These are phyloP conservation scores for Polietes domitor DNA, from an alignment of 2,888 invertebrate genomes.

Conservation along the genomic window DNA sequence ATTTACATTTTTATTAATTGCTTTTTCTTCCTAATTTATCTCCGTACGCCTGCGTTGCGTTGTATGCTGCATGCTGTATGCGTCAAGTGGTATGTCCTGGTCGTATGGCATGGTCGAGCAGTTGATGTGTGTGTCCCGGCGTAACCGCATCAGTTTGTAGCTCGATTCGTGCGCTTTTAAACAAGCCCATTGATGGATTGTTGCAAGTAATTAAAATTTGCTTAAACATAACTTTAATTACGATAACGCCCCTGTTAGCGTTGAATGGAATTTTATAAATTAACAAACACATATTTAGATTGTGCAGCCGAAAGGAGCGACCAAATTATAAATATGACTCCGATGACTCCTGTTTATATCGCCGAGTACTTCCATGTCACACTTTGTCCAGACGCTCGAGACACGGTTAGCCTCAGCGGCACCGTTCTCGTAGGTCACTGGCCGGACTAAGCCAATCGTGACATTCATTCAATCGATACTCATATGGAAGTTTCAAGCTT, in stretches of 20 bases:
- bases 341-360: too few species aligned
- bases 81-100: neutral
- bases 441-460: too few species aligned
- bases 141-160: neutral
- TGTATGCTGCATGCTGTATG: neutral
- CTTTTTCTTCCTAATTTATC: conserved; percentile 68
- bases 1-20: conserved; percentile 80
- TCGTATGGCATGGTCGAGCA: neutral
- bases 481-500: too few species aligned
- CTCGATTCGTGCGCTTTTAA: conserved; percentile 6
- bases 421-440: too few species aligned
- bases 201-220: conserved; percentile 69
- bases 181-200: conserved; percentile 67
- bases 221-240: conserved; percentile 67
- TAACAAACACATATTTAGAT: conserved; percentile 13
- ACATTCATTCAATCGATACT: too few species aligned
- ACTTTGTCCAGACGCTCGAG: too few species aligned
- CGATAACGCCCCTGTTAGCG: conserved; percentile 58
- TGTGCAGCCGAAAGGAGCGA: neutral
- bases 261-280: conserved; percentile 49
- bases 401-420: too few species aligned
- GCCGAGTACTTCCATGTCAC: too few species aligned
- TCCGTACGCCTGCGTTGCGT: neutral
- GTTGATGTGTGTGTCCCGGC: neutral
- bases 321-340: neutral